phyloP scores from a whole-genome alignment of 2,113 vertebrate species.

The Alligator sinensis region DNA sequence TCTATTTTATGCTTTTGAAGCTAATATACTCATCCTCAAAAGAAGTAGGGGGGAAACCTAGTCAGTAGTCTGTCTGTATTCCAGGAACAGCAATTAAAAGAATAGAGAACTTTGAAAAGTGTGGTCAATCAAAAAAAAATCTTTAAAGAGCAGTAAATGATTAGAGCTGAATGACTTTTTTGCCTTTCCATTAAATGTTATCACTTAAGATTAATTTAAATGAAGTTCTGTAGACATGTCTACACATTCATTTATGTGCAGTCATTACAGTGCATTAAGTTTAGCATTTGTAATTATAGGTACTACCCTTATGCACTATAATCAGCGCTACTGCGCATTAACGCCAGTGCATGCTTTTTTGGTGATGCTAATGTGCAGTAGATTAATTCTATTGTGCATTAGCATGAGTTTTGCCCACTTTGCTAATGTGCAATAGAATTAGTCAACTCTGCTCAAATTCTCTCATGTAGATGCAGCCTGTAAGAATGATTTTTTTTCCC shows the following conservation, averaged over 20 bases:
- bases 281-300: too few relatives aligned
- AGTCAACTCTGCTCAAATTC: too few relatives aligned
- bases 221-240: not conserved
- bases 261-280: too few relatives aligned
- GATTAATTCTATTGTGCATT: too few relatives aligned
- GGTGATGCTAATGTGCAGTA: too few relatives aligned
- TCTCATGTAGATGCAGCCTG: too few relatives aligned
- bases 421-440: too few relatives aligned
- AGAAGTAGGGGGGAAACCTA: not conserved
- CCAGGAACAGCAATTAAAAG: not conserved
- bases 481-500: not conserved
- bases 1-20: not conserved
- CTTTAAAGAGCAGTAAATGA: not conserved
- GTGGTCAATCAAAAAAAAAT: not conserved
- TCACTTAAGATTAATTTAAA: not conserved
- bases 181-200: not conserved
- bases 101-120: not conserved
- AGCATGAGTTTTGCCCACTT: too few relatives aligned
- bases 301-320: too few relatives aligned
- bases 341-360: too few relatives aligned
- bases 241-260: too few relatives aligned
- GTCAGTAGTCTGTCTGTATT: not conserved
- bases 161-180: not conserved
- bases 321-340: too few relatives aligned
- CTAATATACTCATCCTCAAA: not conserved